phyloP scores from a whole-genome alignment of 2,113 vertebrate species.

The Dermatemys mawii region DNA sequence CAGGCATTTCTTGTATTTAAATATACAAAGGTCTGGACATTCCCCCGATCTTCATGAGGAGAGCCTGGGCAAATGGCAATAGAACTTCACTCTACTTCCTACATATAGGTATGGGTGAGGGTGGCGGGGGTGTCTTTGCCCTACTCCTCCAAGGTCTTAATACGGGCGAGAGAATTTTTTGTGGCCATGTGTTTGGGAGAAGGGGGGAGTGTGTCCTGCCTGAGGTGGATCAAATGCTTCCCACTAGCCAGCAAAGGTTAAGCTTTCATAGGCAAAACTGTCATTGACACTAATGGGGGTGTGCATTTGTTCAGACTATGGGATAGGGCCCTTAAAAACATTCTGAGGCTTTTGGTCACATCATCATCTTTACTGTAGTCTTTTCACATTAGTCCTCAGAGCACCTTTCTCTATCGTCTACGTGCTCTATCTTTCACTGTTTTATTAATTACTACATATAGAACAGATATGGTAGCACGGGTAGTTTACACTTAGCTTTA shows the following conservation, averaged over 20 bases:
- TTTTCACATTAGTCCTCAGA: background rate
- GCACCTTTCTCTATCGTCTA: background rate
- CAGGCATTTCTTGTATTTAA: slow-evolving; percentile 8
- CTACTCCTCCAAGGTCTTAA: background rate
- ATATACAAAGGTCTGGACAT: background rate
- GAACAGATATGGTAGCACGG: background rate
- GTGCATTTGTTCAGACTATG: background rate
- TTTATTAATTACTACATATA: background rate
- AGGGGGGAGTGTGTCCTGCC: background rate
- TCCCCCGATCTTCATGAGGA: background rate
- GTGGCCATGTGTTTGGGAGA: background rate
- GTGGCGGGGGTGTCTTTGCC: background rate
- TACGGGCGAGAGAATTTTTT: background rate
- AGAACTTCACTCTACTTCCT: background rate
- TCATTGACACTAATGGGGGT: background rate
- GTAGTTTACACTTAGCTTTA: slow-evolving; percentile 1
- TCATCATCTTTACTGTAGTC: background rate
- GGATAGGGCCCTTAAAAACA: background rate
- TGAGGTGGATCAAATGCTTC: background rate
- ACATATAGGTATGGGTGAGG: background rate
- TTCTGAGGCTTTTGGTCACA: background rate
- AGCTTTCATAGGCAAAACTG: background rate
- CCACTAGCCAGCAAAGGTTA: background rate
- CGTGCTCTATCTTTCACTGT: background rate
- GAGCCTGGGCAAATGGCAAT: background rate